These are phyloP conservation scores for Thunnus thynnus DNA, from an alignment of 2,113 vertebrate genomes.

Conservation along the genomic window DNA sequence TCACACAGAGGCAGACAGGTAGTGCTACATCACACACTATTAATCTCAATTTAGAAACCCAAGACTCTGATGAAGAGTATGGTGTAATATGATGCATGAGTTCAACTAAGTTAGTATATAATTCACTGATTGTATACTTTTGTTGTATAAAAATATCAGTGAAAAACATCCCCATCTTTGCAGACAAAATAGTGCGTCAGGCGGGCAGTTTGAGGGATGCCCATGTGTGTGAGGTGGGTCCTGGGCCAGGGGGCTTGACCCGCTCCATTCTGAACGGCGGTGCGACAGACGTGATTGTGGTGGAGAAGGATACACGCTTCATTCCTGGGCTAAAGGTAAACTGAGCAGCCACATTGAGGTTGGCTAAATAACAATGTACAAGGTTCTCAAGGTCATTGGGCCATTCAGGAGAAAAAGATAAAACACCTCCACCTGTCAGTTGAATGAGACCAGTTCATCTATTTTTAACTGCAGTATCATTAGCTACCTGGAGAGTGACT, in stretches of 20 bases:
- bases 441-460: constrained; percentile 3
- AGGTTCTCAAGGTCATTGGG: constrained; percentile 20
- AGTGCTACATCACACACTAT: constrained; percentile 56
- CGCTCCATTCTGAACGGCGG: constrained; percentile 92
- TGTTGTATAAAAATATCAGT: constrained; percentile 12
- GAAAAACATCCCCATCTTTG: constrained; percentile 30
- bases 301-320: constrained; percentile 96
- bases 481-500: constrained; percentile 26
- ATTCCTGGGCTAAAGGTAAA: constrained; percentile 94
- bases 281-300: constrained; percentile 89
- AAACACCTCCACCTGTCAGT: constrained; percentile 3
- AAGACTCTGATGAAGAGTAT: constrained; percentile 25
- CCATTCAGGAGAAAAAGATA: neutral
- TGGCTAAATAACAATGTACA: neutral
- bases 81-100: constrained; percentile 26
- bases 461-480: neutral
- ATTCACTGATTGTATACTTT: constrained; percentile 6
- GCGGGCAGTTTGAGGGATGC: constrained; percentile 89
- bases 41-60: constrained; percentile 64
- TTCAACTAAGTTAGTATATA: neutral
- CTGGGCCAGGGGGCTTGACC: constrained; percentile 95
- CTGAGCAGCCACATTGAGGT: neutral
- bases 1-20: constrained; percentile 38
- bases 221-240: constrained; percentile 96
- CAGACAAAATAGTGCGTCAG: constrained; percentile 96